A percentile compares a stretch with the other conserved stretches of the same genome.
phyloP scores from a whole-genome alignment of 2,888 invertebrate species.

The Dicroscelio sp. region DNA sequence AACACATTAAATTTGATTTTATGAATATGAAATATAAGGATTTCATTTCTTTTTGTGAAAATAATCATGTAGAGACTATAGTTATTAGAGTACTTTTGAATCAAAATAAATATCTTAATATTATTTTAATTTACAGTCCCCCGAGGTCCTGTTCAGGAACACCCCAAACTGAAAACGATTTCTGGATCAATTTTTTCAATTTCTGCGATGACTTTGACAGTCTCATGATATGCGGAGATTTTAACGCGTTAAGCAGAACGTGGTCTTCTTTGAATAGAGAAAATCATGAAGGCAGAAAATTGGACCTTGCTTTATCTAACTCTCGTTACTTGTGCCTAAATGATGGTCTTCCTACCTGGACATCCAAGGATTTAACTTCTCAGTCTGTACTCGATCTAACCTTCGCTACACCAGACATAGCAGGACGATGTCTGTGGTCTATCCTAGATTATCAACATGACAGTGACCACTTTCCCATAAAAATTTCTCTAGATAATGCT shows the following conservation, averaged over 20 bases:
- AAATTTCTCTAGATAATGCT: background rate
- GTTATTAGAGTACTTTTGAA: background rate
- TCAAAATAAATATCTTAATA: background rate
- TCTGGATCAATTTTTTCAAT: background rate
- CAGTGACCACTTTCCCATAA: constrained; percentile 8
- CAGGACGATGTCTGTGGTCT: background rate
- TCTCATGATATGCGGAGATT: constrained; percentile 2
- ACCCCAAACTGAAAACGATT: background rate
- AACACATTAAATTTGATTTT: constrained; percentile 1
- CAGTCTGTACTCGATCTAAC: background rate
- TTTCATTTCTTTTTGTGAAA: background rate
- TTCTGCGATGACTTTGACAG: background rate
- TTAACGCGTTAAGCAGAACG: background rate
- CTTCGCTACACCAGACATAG: background rate
- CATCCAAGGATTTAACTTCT: background rate
- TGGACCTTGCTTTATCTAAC: background rate
- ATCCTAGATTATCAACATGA: constrained; percentile 1
- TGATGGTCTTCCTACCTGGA: constrained; percentile 8
- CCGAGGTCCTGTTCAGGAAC: background rate
- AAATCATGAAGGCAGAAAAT: constrained; percentile 26
- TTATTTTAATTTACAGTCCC: constrained; percentile 34
- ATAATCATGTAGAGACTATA: constrained; percentile 9
- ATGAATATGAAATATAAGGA: background rate
- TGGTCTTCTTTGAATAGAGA: background rate
- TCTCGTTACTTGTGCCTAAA: background rate